Conservation (phyloP, 2,113 vertebrate species). For the Morone chrysops region DNA sequence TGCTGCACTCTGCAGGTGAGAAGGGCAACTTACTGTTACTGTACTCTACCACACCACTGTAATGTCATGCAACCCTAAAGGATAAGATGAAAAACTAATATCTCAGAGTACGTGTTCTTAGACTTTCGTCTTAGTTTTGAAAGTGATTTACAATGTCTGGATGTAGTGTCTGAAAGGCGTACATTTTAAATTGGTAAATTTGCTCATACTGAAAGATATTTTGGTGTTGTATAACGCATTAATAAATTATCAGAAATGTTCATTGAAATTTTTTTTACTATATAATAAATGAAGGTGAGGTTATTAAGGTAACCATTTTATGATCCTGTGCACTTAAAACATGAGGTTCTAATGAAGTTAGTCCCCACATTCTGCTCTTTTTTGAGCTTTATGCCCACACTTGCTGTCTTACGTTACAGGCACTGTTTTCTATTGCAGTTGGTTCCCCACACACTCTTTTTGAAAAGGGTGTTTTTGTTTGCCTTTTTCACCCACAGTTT, state of each 20-base stretch:
- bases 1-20: background rate
- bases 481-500: constrained; percentile 21
- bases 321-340: background rate
- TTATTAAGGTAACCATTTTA: background rate
- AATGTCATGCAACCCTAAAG: background rate
- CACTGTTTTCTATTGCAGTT: background rate
- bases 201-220: background rate
- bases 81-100: background rate
- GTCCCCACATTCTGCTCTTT: background rate
- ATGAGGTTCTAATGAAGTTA: background rate
- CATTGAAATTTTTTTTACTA: background rate
- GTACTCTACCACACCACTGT: background rate
- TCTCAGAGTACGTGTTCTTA: background rate
- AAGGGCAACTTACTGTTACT: background rate
- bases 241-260: background rate
- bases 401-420: background rate
- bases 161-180: background rate
- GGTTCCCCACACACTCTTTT: constrained; percentile 2
- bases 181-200: too few relatives aligned
- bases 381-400: background rate
- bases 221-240: background rate
- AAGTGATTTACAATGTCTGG: too few relatives aligned
- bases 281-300: background rate
- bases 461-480: constrained; percentile 21
- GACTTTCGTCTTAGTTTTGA: too few relatives aligned